These are phyloP conservation scores for Rhagologus leucostigma DNA, from an alignment of 2,113 vertebrate genomes.

Conservation along the genomic window DNA sequence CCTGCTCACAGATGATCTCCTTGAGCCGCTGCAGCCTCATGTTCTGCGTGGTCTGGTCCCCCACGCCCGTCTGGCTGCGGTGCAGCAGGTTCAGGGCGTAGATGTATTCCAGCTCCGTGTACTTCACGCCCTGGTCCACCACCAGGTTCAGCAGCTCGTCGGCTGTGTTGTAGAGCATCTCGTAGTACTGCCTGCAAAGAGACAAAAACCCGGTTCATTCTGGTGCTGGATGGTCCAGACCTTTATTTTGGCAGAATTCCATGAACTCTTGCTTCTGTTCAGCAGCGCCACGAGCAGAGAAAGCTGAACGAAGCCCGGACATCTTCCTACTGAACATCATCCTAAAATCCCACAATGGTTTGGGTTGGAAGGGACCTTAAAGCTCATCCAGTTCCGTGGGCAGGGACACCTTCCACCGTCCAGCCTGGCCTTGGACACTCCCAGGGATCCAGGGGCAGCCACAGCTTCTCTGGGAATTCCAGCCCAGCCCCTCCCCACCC, in stretches of 20 bases:
- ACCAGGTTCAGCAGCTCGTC: slow-evolving; percentile 96
- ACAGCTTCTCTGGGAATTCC: background rate
- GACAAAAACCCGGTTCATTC: accelerated
- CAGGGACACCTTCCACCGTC: background rate
- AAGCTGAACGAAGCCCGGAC: background rate
- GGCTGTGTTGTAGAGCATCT: slow-evolving; percentile 97
- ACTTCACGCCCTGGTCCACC: slow-evolving; percentile 97
- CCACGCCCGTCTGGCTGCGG: slow-evolving; percentile 95
- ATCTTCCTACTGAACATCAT: background rate
- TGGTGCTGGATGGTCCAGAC: accelerated
- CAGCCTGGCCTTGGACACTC: background rate
- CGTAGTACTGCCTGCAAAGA: slow-evolving; percentile 88
- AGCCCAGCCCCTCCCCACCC: too few species aligned
- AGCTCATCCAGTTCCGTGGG: background rate
- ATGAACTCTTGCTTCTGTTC: background rate
- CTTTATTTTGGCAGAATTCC: background rate
- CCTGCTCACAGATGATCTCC: slow-evolving; percentile 98
- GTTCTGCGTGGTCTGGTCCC: slow-evolving; percentile 93
- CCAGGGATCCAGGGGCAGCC: background rate
- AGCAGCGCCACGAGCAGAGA: background rate
- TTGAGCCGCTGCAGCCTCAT: slow-evolving; percentile 90
- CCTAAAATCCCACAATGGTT: background rate
- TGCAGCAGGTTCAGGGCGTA: slow-evolving; percentile 92
- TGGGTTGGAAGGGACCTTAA: background rate
- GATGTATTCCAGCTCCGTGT: slow-evolving; percentile 97